Base-by-base conservation (phyloP, 2,113 vertebrate genomes). In the Rhineura floridana region DNA sequence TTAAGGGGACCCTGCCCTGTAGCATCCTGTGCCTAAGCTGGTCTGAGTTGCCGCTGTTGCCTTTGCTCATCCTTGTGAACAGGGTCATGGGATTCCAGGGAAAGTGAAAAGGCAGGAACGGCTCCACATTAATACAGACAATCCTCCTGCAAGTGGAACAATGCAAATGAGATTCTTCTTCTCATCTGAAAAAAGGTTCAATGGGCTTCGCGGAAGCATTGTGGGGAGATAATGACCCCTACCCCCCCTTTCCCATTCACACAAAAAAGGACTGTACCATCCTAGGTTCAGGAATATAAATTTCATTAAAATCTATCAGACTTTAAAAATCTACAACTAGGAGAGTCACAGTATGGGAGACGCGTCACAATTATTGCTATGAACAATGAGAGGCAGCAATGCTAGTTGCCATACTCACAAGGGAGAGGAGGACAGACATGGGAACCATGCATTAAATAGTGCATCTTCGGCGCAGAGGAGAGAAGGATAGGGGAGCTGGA, bases 251-350 rank as follows among this genome's bases (percentile, higher is more conserved):
- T 30, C 6, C 82, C 6, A 1, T 12, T 44, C 92, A 88, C 89
- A 90, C 90, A 95, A 93, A 94, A 73, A 95, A 96, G 87, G 84
- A 92, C 92, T 95, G 91, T 79, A 36, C 0, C 89, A 87, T 89
- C 93, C 89, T 84, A 2, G 84, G 84, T 91, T 95, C 95, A 96
- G 97, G 96, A 97, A 97, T 97, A 97, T 94, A 97, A 97, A 97
- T 97, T 93, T 97, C 97, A 97, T 97, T 97, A 97, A 97, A 97
- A 95, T 91, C 97, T 97, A 97, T 93, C 83, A 94, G 95, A 96
- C 95, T 96, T 96, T 93, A 96, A 96, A 96, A 96, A 92, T 94
- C 96, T 96, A 97, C 95, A 96, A 94, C 72, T 91, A 91, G 87
- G 90, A 94, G 91, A 94, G 82, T 94, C 92, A 93, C 91, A 94